A percentile compares a stretch with the other conserved stretches of the same genome.
These are phyloP conservation scores for Plotosus lineatus DNA, from an alignment of 2,113 vertebrate species.

Conservation along the genomic window DNA sequence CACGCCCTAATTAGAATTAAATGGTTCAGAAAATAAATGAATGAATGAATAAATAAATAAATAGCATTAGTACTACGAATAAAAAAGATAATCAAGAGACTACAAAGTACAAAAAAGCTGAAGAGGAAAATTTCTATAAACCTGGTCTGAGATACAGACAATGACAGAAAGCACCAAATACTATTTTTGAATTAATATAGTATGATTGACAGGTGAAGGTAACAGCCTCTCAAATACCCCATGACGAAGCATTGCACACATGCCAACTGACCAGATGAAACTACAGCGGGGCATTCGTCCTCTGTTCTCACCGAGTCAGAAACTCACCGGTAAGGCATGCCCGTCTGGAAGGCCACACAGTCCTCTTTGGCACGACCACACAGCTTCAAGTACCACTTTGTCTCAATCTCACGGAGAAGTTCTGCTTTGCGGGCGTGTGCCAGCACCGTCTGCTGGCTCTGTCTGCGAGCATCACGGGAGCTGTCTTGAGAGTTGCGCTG, in stretches of 20 bases:
- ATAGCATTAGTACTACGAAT: too few species aligned
- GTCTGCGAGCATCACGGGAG: conserved; percentile 66
- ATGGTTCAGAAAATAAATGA: too few species aligned
- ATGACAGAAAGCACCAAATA: background rate
- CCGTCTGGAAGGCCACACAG: conserved; percentile 77
- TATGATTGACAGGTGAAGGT: conserved; percentile 3
- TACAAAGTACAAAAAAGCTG: too few species aligned
- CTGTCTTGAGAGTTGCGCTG: conserved; percentile 76
- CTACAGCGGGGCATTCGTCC: background rate
- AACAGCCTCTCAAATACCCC: conserved; percentile 13
- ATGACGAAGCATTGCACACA: conserved; percentile 13
- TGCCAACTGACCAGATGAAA: conserved; percentile 19
- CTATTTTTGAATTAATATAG: background rate
- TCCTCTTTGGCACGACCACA: conserved; percentile 82
- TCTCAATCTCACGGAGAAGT: conserved; percentile 85
- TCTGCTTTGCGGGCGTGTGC: conserved; percentile 73
- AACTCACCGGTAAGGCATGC: conserved; percentile 93
- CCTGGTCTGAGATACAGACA: background rate
- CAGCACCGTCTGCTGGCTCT: conserved; percentile 65
- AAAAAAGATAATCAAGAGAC: too few species aligned
- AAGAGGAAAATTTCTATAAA: too few species aligned
- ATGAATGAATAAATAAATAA: too few species aligned
- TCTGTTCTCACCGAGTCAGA: conserved; percentile 34
- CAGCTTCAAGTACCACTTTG: conserved; percentile 87
- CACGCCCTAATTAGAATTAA: too few species aligned